A percentile compares a stretch with the other conserved stretches of the same genome.
phyloP scores from a whole-genome alignment of 92 coral and sea anemone genomes.

The Pocillopora grandis region DNA sequence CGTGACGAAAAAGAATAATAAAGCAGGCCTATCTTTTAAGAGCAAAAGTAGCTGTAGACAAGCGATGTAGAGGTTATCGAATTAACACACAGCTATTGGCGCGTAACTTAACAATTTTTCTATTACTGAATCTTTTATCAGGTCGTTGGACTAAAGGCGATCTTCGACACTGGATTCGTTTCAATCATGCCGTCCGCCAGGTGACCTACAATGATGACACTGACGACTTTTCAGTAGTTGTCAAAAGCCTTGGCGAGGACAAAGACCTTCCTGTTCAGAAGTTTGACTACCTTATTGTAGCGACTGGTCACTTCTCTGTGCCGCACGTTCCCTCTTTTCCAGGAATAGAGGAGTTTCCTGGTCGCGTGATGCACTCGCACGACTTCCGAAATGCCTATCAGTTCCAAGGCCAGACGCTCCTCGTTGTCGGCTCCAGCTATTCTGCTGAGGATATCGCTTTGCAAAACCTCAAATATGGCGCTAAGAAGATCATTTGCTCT shows the following conservation, averaged over 20 bases:
- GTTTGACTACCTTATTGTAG: constrained; percentile 60
- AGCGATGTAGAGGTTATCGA: too few relatives aligned
- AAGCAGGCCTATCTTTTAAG: too few relatives aligned
- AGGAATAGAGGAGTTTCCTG: constrained; percentile 61
- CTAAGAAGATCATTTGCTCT: constrained; percentile 31
- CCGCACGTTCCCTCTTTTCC: constrained; percentile 54
- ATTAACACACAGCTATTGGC: not conserved
- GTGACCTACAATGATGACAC: constrained; percentile 39
- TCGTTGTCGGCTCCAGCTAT: constrained; percentile 53
- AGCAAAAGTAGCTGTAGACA: too few relatives aligned
- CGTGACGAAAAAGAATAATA: too few relatives aligned
- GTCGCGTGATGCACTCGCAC: constrained; percentile 54
- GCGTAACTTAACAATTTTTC: not conserved
- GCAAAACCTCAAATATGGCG: constrained; percentile 59
- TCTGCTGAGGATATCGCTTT: constrained; percentile 70
- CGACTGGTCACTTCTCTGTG: constrained; percentile 56
- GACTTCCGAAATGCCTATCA: constrained; percentile 57
- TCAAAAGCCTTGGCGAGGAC: constrained; percentile 45
- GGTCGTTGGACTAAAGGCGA: constrained; percentile 43
- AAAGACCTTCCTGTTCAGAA: constrained; percentile 36
- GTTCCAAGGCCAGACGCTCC: constrained; percentile 40
- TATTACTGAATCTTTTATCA: not conserved
- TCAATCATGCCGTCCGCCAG: constrained; percentile 50
- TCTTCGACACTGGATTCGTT: constrained; percentile 36
- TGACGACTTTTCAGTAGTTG: constrained; percentile 58